Conservation (phyloP, 2,888 invertebrate species). For the Linyphia triangularis region DNA sequence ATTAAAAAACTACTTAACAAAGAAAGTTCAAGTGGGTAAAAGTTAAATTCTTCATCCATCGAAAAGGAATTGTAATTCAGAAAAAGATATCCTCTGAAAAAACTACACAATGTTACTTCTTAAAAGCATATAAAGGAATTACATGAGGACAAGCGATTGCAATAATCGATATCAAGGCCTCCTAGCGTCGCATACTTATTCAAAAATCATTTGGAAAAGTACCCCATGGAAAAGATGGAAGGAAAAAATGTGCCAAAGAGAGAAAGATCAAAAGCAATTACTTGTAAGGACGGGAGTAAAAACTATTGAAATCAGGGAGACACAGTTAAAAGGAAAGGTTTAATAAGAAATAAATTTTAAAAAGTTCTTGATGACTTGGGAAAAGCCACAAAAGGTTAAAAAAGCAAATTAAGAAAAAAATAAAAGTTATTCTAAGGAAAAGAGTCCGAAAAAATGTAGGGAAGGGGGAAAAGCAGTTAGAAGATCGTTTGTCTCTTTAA, state of each 20-base stretch:
- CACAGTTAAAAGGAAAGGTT: constrained; percentile 54
- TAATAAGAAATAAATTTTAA: constrained; percentile 69
- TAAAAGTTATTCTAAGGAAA: constrained; percentile 40
- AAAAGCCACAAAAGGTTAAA: constrained; percentile 63
- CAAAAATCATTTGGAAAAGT: constrained; percentile 53
- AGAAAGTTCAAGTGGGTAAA: constrained; percentile 8
- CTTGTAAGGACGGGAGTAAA: constrained; percentile 56
- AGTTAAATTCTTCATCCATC: constrained; percentile 34
- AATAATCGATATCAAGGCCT: constrained; percentile 55
- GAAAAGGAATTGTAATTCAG: neutral
- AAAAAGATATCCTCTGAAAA: constrained; percentile 20
- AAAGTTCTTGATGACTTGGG: constrained; percentile 67
- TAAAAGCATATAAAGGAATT: constrained; percentile 43
- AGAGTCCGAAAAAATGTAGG: constrained; percentile 14
- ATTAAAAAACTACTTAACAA: constrained; percentile 52
- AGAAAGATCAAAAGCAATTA: constrained; percentile 66
- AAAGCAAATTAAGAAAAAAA: constrained; percentile 63
- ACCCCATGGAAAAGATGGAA: constrained; percentile 9
- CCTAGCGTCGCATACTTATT: constrained; percentile 6
- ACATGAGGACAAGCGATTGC: constrained; percentile 56
- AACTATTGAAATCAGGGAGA: constrained; percentile 60
- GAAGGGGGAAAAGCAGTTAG: constrained; percentile 51
- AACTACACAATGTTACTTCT: constrained; percentile 31
- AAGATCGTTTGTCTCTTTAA: constrained; percentile 58
- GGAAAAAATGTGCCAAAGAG: constrained; percentile 6